Evolutionary conservation across 2,888 invertebrate species (phyloP).

Genomic region (Cryptops parisi): DNA sequence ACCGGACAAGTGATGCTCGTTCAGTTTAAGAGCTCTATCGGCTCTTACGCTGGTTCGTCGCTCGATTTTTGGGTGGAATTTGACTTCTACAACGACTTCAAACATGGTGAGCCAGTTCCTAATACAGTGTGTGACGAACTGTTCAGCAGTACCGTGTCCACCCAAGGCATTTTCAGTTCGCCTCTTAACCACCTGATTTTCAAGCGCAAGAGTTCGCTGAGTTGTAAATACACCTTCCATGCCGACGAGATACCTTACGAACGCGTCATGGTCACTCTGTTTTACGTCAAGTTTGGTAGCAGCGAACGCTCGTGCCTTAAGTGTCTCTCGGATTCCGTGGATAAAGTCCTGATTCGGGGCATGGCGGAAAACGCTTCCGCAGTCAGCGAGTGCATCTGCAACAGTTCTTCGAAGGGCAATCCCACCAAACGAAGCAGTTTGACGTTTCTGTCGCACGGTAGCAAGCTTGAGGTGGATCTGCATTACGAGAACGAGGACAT

Average conservation of each 20-base stretch:
- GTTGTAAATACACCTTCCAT: slow-evolving; percentile 30
- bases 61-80: slow-evolving; percentile 89
- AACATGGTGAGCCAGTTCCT: slow-evolving; percentile 64
- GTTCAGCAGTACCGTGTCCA: slow-evolving; percentile 68
- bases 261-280: slow-evolving; percentile 24
- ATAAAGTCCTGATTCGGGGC: slow-evolving; percentile 20
- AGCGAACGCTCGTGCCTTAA: slow-evolving; percentile 19
- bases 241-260: slow-evolving; percentile 23
- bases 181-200: slow-evolving; percentile 77
- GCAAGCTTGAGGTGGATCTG: slow-evolving; percentile 2
- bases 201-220: slow-evolving; percentile 46
- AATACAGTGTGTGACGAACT: slow-evolving; percentile 75
- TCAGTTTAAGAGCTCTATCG: slow-evolving; percentile 78
- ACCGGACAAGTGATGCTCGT: slow-evolving; percentile 74
- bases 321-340: slow-evolving; percentile 20
- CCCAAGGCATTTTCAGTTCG: slow-evolving; percentile 55
- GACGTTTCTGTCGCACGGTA: slow-evolving; percentile 11
- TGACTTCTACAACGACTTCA: slow-evolving; percentile 82
- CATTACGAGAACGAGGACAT: slow-evolving; percentile 8
- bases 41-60: slow-evolving; percentile 83
- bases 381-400: slow-evolving; percentile 15
- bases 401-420: slow-evolving; percentile 4
- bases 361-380: slow-evolving; percentile 18
- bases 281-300: slow-evolving; percentile 19
- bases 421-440: slow-evolving; percentile 1